These are phyloP conservation scores for Danionella cerebrum DNA, from an alignment of 2,113 vertebrate species.

Conservation along the genomic window DNA sequence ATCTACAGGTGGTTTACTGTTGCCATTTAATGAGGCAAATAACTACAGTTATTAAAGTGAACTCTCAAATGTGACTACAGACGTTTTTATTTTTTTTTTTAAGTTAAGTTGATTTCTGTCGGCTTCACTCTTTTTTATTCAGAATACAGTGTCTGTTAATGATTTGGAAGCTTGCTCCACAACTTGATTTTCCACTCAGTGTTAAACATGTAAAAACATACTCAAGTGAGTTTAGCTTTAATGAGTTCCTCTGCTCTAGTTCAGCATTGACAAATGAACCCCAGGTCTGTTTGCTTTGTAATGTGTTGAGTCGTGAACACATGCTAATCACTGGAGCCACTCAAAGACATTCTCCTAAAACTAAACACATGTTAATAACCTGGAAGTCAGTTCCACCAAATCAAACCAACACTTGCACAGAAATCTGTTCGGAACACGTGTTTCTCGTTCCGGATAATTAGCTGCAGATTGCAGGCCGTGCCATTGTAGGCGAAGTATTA, in stretches of 20 bases:
- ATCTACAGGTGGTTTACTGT: no score
- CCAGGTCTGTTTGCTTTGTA: not conserved
- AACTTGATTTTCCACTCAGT: not conserved
- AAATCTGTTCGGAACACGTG: not conserved
- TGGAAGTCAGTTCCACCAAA: not conserved
- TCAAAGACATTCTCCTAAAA: not conserved
- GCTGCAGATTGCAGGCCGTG: not conserved
- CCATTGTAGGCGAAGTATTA: slow-evolving; percentile 4
- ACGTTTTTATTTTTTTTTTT: no score
- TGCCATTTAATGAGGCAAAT: no score
- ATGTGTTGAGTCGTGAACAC: not conserved
- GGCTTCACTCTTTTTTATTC: no score
- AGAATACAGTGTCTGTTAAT: not conserved
- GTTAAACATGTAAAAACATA: not conserved
- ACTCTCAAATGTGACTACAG: no score
- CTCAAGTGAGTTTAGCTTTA: not conserved
- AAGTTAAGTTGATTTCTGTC: no score
- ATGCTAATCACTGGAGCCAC: not conserved
- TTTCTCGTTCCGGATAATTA: slow-evolving; percentile 15
- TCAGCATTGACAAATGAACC: slow-evolving; percentile 1
- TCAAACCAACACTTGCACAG: not conserved
- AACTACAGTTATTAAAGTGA: no score
- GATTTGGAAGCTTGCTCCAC: not conserved
- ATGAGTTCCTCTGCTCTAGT: not conserved
- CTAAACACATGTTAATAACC: slow-evolving; percentile 13